Percentiles rank a stretch among this genome's conserved stretches.
Evolutionary conservation across 2,888 invertebrate species (phyloP).

Genomic region (Cecidostiba fungosa): DNA sequence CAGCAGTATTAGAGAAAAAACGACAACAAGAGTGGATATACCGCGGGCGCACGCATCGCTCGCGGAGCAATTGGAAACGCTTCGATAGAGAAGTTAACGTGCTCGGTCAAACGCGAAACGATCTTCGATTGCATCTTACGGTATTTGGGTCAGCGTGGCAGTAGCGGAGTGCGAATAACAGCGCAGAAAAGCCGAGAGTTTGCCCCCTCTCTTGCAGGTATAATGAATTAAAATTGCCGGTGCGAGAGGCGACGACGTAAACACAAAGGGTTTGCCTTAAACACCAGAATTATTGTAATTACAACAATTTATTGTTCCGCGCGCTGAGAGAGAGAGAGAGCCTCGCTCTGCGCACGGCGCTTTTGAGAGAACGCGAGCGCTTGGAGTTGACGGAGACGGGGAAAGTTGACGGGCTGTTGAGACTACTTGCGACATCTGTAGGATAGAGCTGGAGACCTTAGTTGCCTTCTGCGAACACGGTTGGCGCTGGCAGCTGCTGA

Average conservation of each 20-base stretch:
- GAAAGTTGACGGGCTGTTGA: not conserved
- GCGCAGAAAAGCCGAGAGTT: conserved; percentile 2
- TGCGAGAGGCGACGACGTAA: conserved; percentile 69
- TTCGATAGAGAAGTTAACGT: conserved; percentile 52
- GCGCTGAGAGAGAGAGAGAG: not conserved
- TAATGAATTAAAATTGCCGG: conserved; percentile 73
- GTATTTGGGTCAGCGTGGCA: conserved; percentile 71
- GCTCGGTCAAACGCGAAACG: conserved; percentile 62
- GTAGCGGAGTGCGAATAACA: conserved; percentile 53
- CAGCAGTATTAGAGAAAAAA: not conserved
- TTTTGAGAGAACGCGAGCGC: conserved; percentile 2
- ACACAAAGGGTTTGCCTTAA: conserved; percentile 71
- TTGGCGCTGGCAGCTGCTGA: too few species aligned
- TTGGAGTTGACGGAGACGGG: not conserved
- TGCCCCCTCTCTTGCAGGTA: conserved; percentile 62
- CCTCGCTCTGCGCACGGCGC: conserved; percentile 2
- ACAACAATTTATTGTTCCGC: conserved; percentile 75
- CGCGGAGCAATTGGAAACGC: conserved; percentile 41
- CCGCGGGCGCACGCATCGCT: not conserved
- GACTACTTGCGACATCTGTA: conserved; percentile 28
- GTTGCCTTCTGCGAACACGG: not conserved
- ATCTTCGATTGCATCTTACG: conserved; percentile 62
- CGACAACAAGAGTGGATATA: not conserved
- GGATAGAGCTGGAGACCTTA: not conserved
- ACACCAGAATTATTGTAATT: conserved; percentile 76